Evolutionary conservation across 2,797 vertebrate genomes (phyloP).

Genomic region (Vireo griseus): DNA sequence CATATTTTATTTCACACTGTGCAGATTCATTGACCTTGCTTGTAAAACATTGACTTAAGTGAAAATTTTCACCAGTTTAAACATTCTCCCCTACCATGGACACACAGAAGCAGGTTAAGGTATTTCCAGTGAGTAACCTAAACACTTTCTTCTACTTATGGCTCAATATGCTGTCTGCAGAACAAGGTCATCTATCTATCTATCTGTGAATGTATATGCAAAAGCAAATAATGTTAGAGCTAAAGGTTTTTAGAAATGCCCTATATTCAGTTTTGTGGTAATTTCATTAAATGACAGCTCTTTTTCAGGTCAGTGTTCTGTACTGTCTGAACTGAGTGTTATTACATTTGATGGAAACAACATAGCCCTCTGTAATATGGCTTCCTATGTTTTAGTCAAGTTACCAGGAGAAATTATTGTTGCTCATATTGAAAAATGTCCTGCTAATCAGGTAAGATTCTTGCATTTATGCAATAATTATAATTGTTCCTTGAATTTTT

Average conservation of each 20-base stretch:
- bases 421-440: conserved; percentile 93
- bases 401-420: conserved; percentile 89
- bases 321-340: conserved; percentile 92
- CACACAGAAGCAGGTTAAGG: background rate
- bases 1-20: background rate
- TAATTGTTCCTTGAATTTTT: background rate
- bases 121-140: background rate
- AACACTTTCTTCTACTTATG: background rate
- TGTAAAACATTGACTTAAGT: background rate
- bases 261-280: background rate
- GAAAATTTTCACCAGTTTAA: background rate
- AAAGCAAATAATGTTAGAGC: background rate
- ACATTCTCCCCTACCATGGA: background rate
- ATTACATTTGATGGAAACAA: conserved; percentile 98
- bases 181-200: background rate
- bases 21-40: background rate
- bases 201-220: background rate
- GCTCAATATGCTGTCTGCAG: background rate
- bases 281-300: conserved; percentile 34
- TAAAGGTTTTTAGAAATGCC: background rate
- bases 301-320: conserved; percentile 88
- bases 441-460: conserved; percentile 85
- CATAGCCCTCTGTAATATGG: conserved; percentile 90
- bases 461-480: background rate
- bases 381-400: conserved; percentile 92